These are phyloP conservation scores for Dilophus febrilis DNA, from an alignment of 2,888 invertebrate genomes.

Conservation along the genomic window DNA sequence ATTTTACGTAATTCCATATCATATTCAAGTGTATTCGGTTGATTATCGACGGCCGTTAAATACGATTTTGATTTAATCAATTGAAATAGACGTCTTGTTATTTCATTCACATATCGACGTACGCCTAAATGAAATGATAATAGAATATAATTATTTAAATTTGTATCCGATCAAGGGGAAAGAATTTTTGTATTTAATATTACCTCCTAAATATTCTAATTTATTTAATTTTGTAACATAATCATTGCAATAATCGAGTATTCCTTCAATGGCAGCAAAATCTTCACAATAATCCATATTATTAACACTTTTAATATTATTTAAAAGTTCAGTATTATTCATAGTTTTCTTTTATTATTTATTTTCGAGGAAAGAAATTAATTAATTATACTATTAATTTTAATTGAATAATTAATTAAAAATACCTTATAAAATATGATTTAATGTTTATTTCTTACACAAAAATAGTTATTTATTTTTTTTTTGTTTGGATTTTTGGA, in stretches of 20 bases:
- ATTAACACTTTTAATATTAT: background rate
- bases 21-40: constrained; percentile 10
- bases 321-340: too few species aligned
- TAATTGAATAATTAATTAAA: too few species aligned
- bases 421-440: too few species aligned
- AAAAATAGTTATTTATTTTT: too few species aligned
- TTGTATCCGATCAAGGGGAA: too few species aligned
- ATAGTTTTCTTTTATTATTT: too few species aligned
- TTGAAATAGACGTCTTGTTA: constrained; percentile 14
- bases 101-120: constrained; percentile 17
- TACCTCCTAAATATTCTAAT: constrained; percentile 20
- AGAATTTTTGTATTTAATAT: constrained; percentile 2
- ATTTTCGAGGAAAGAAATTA: too few species aligned
- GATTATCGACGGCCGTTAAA: constrained; percentile 10
- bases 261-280: constrained; percentile 19
- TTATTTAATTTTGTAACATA: constrained; percentile 18
- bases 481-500: too few species aligned
- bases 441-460: too few species aligned
- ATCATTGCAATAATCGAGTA: constrained; percentile 17
- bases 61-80: constrained; percentile 12
- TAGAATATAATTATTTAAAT: too few species aligned
- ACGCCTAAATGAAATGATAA: constrained; percentile 14
- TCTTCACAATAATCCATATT: constrained; percentile 21
- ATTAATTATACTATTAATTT: too few species aligned
- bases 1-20: constrained; percentile 17